Conservation (phyloP, 2,113 vertebrate genomes). For the Poeciliopsis prolifica region DNA sequence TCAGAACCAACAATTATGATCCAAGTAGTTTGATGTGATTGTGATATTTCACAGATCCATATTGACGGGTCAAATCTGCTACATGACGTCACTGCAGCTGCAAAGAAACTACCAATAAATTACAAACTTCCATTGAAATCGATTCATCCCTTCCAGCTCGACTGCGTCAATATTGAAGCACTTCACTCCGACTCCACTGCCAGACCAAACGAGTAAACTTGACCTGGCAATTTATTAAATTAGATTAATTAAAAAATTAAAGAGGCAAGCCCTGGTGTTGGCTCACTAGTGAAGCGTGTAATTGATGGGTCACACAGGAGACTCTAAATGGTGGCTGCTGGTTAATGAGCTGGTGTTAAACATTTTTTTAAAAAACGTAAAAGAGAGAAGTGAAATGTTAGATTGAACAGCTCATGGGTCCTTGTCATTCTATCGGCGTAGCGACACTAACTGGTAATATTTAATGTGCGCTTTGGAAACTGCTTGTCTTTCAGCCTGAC, state of each 20-base stretch:
- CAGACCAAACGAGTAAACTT: not conserved
- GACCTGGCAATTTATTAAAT: too few relatives aligned
- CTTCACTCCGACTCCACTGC: not conserved
- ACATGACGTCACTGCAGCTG: not conserved
- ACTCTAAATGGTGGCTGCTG: not conserved
- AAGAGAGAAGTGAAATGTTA: constrained; percentile 56
- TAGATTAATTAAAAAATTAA: too few relatives aligned
- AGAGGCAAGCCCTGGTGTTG: too few relatives aligned
- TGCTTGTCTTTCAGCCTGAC: constrained; percentile 21
- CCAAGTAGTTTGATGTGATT: not conserved
- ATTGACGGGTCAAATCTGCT: not conserved
- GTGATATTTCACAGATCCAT: not conserved
- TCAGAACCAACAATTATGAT: not conserved
- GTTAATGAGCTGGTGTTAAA: not conserved
- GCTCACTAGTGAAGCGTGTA: not conserved
- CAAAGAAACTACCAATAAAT: not conserved
- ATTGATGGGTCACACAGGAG: not conserved
- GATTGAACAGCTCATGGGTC: constrained; percentile 53
- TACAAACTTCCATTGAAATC: not conserved
- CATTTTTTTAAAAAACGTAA: not conserved
- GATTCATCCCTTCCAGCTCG: not conserved
- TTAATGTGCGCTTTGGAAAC: constrained; percentile 16
- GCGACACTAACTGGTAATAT: constrained; percentile 58
- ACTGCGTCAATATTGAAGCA: not conserved
- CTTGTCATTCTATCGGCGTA: constrained; percentile 20